Evolutionary conservation across 2,888 invertebrate species (phyloP), one percentile per base, ranked within the genome.

Genomic region (Cistogaster globosa): DNA sequence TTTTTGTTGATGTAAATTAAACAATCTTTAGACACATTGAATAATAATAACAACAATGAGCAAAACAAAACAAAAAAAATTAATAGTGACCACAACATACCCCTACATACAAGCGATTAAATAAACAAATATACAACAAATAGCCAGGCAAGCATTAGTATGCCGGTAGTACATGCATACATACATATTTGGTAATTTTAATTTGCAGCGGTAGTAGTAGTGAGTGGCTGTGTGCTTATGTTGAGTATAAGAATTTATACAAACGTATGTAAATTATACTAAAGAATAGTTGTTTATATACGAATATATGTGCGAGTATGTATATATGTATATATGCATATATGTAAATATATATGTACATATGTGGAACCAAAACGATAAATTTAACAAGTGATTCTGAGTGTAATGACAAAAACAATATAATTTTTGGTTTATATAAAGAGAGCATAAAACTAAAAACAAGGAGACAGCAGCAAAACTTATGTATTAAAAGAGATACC

Each of bases 1-100:
- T 42, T 60, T 53, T 58, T 60, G 69, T 32, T 69, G 68, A 85
- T 85, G 82, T 85, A 78, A 82, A 85, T 85, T 85, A 82, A 85
- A 85, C 84, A 85, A 85, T 82, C 75, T 85, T 78, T 62, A 63
- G 65, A 82, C 63, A 69, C 69, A 76, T 26, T 20, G 67, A 80
- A 58, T 62, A 75, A 62, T 60, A 65, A 67, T 12, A 72, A 71
- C 22, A 79, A 12, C 62, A 42, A 63, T 7, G n/a, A 74, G 22
- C 38, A 53, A 16, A 77, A 45, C 7, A 45, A 42, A 16, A 72
- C 74, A 48, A 58, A 67, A 12, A 78, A 26, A 14, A 36, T 67
- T 26, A 36, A 22, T 16, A 77, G 48, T 58, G 51, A 69, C 69
- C 22, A 80, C 63, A 65, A 65, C 63, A 82, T 85, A 74, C 81